Base-by-base conservation (phyloP, 2,888 invertebrate genomes). In the Carcina quercana region DNA sequence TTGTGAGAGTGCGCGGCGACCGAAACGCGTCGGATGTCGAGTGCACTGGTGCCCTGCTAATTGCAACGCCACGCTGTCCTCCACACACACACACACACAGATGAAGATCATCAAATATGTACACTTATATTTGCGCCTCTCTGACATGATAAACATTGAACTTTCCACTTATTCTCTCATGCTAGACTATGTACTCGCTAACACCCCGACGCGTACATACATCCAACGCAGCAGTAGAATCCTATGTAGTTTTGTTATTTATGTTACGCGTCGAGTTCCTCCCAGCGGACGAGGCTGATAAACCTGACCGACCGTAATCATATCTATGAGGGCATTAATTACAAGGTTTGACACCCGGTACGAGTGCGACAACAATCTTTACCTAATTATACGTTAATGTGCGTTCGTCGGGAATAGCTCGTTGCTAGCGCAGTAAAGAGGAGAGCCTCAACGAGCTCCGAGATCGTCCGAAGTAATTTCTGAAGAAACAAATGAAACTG, bases 401-500 rank as follows among this genome's bases (percentile, higher is more conserved):
- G 50, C 55, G 51, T 51, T 50, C 43, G 45, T 46, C 46, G 47
- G 52, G 51, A 63, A 53, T 50, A 47, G 58, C 48, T 47, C 56
- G 51, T 59, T 50, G 45, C 47, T 38, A 42, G 43, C 43, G 41
- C 47, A 47, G 41, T 43, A 21, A 41, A 53, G 51, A 44, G 47
- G 45, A 40, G 50, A 50, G 50, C 46, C 53, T 56, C 46, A 46
- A 50, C 49, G 51, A 56, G 58, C 54, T 43, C 43, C 49, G 51
- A 60, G 65, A 66, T 59, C 59, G 74, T 69, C 72, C 72, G 52
- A 66, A 73, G 78, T 73, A 82, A 83, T 82, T 80, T 83, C 68
- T 68, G 68, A 63, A 74, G 82, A 76, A 82, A 83, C 82, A 82
- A 83, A 83, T 83, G 83, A 83, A 82, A 80, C 71, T 50, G 73